Percentiles rank a stretch among this genome's conserved stretches.
These are phyloP conservation scores for Indri indri DNA, from an alignment of 2,113 vertebrate species.

Conservation along the genomic window DNA sequence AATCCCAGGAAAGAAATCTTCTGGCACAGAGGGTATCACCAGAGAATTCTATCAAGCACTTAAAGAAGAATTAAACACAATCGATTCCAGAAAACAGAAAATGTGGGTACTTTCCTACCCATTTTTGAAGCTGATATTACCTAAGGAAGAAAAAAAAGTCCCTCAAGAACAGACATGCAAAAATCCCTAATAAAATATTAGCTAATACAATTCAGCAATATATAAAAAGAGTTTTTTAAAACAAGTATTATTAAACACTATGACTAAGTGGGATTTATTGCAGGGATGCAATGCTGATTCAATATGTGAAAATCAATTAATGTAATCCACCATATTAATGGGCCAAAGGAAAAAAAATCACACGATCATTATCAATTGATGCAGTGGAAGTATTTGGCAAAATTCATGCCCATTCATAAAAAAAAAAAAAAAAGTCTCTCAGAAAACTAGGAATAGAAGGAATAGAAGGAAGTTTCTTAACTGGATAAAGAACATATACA, in stretches of 20 bases:
- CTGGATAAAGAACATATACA: background rate
- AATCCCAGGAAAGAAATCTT: background rate
- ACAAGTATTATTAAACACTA: background rate
- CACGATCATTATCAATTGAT: background rate
- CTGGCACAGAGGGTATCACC: background rate
- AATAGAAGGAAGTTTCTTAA: background rate
- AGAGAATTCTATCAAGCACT: background rate
- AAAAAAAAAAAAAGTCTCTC: background rate
- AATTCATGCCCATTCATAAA: background rate
- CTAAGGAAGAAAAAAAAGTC: background rate
- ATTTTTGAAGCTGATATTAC: background rate
- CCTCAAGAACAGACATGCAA: background rate
- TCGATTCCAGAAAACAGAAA: background rate
- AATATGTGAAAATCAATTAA: background rate
- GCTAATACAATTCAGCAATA: background rate
- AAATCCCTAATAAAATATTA: background rate
- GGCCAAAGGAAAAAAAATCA: background rate
- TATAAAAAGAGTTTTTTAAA: background rate
- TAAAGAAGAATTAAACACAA: background rate
- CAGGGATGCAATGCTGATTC: background rate
- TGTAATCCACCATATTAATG: background rate
- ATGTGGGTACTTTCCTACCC: background rate
- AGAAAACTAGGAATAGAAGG: background rate
- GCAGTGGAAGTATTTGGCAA: background rate
- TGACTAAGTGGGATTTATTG: background rate